Evolutionary conservation across 2,888 invertebrate species (phyloP), one percentile per base, ranked within the genome.

Genomic region (Leptinotarsa juncta): DNA sequence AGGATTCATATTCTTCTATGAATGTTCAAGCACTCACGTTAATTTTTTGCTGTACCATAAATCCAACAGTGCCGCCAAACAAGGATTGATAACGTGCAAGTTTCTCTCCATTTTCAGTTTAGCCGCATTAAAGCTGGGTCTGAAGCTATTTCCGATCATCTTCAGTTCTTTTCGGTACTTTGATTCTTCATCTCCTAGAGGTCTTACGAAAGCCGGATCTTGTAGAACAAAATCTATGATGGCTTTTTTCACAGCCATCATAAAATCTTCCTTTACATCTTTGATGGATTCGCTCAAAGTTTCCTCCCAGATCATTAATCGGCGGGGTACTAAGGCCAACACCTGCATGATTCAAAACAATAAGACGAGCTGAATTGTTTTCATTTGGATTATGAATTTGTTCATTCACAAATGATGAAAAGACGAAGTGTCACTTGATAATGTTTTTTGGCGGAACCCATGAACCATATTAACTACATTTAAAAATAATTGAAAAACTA

Each of bases 181-280:
- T 0, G 91, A 90, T 71, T 86, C 84, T 42, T 89, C 88, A 73
- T 91, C 90, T 77, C 89, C 89, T 78, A 89, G 88, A 0, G 90
- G 88, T 79, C 90, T 90, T 82, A 89, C 89, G 88, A 91, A 83
- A 2, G 90, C 89, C 0, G 95, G 94, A 88, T 96, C 95, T 83
- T 94, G 93, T 4, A 98, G 89, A 0, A 97, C 96, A 86, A 96
- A 98, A 88, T 97, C 97, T 0, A 98, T 95, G 70, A 96, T 94
- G 0, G 97, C 94, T 85, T 96, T 97, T 85, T 97, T 97, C 85
- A 97, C 95, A 77, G 95, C 94, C 86, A 95, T 91, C 85, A 95
- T 91, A 85, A 96, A 98, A 83, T 96, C 96, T 77, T 95, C 93
- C 80, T 94, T 92, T 87, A 96, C 94, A 86, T 97, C 96, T 73